A percentile compares a stretch with the other conserved stretches of the same genome.
Conservation (phyloP, 2,888 invertebrate species). For the Drosophila mimica region DNA sequence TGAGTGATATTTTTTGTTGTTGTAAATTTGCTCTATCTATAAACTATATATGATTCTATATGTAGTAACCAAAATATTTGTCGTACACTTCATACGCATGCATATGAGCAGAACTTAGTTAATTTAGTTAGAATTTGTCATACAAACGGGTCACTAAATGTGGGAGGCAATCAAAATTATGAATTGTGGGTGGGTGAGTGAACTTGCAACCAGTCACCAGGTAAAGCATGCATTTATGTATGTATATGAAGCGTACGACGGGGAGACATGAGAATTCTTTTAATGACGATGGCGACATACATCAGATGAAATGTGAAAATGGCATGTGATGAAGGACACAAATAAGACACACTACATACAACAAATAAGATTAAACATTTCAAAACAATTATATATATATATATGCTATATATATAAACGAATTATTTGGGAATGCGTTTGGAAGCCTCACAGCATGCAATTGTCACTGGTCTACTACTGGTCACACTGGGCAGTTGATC, state of each 20-base stretch:
- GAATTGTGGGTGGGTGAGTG: conserved; percentile 6
- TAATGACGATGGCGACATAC: conserved; percentile 11
- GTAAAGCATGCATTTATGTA: conserved; percentile 34
- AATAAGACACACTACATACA: conserved; percentile 24
- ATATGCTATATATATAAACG: not conserved
- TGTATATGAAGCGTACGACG: conserved; percentile 36
- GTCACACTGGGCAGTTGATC: conserved; percentile 40
- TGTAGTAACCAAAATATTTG: conserved; percentile 25
- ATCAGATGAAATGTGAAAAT: conserved; percentile 11
- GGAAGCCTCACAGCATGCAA: conserved; percentile 64
- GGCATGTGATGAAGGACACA: conserved; percentile 14
- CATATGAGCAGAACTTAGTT: conserved; percentile 12
- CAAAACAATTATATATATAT: conserved; percentile 24
- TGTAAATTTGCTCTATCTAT: conserved; percentile 44
- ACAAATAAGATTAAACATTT: conserved; percentile 40
- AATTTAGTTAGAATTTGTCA: conserved; percentile 7
- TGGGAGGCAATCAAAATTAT: not conserved
- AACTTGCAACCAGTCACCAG: conserved; percentile 39
- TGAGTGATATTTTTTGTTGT: conserved; percentile 8
- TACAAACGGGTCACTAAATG: conserved; percentile 25
- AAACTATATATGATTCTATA: conserved; percentile 24
- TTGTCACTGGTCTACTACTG: conserved; percentile 26
- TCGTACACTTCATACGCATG: conserved; percentile 48
- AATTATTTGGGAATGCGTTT: conserved; percentile 39
- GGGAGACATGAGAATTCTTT: not conserved